These are phyloP conservation scores for Pollachius pollachius DNA, from an alignment of 2,113 vertebrate genomes.

Conservation along the genomic window DNA sequence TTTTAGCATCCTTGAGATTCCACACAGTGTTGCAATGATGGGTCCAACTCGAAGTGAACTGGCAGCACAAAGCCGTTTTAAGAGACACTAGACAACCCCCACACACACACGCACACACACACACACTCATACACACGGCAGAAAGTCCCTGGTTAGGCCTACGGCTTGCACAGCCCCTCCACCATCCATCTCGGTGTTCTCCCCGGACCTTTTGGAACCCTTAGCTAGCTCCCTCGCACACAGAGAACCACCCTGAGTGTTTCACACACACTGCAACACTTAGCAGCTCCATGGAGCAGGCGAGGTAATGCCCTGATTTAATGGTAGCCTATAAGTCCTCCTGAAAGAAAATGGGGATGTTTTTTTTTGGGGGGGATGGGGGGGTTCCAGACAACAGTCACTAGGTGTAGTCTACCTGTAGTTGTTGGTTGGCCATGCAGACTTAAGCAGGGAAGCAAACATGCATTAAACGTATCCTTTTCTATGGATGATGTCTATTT, in stretches of 20 bases:
- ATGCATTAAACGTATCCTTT: too few relatives aligned
- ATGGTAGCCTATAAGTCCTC: too few relatives aligned
- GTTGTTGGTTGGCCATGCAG: too few relatives aligned
- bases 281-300: not conserved
- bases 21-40: too few relatives aligned
- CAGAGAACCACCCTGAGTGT: not conserved
- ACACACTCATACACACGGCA: not conserved
- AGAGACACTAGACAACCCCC: constrained; percentile 6
- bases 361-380: not conserved
- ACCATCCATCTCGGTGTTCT: constrained; percentile 8
- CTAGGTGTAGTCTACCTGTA: too few relatives aligned
- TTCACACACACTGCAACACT: not conserved
- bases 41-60: too few relatives aligned
- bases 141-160: constrained; percentile 30
- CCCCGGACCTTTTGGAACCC: not conserved
- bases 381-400: too few relatives aligned
- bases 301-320: not conserved
- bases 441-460: too few relatives aligned
- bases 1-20: too few relatives aligned
- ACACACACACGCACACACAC: constrained; percentile 14
- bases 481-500: too few relatives aligned
- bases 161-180: constrained; percentile 17
- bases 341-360: too few relatives aligned
- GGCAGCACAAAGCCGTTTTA: too few relatives aligned
- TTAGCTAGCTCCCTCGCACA: not conserved